Base-by-base conservation (phyloP, 2,888 invertebrate genomes). In the Mellilla xanthometata region DNA sequence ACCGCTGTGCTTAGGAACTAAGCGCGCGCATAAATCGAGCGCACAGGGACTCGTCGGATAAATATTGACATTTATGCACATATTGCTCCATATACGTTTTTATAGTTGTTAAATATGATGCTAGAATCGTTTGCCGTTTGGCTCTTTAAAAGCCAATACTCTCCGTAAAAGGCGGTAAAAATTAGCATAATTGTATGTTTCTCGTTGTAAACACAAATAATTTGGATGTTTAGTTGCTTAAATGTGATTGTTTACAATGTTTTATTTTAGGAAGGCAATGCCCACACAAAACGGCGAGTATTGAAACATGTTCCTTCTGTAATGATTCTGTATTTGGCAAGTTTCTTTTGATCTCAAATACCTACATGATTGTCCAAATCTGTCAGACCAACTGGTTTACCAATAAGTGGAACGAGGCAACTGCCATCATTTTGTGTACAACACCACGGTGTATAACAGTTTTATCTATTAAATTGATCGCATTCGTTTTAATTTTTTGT, bases 41-140 rank as follows among this genome's bases (percentile, higher is more conserved):
- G 55, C 51, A 55, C 55, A 54, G 45, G 56, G 60, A 52, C 69
- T 65, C 50, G 58, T 57, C 64, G 70, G 71, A 75, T 76, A 80
- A 86, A 86, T 82, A 87, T 86, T 81, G 84, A 83, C 87, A 82
- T 86, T 88, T 87, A 87, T 85, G 86, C 86, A 87, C 86, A 86
- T 86, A 85, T 86, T 88, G 85, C 85, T 88, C 89, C 87, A 87
- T 87, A 87, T 88, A 84, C 66, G 86, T 74, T 85, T 85, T 89
- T 88, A 87, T 81, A 63, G 70, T 73, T 80, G 84, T 89, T 82
- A 88, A 87, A 87, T 89, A 87, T 87, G 82, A 87, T 81, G 76
- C 77, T 81, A 76, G 76, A 75, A 66, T 68, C 66, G 68, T 68
- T 64, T 74, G 66, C 75, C 70, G 72, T 81, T 70, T 67, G 66